Conservation (phyloP, 2,797 vertebrate species). For the Botia almorhae region DNA sequence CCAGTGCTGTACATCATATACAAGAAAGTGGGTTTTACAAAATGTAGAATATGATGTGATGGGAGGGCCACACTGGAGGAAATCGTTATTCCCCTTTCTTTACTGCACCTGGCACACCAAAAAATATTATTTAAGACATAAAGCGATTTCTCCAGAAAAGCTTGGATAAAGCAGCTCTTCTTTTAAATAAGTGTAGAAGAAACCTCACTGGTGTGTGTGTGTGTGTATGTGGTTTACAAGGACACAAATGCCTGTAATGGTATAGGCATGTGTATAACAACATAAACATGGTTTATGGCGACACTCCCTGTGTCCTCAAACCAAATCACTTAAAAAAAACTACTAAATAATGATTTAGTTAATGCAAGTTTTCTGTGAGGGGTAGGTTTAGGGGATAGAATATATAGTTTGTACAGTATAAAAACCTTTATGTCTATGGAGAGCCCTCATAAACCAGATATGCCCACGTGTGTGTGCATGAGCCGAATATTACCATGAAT, state of each 20-base stretch:
- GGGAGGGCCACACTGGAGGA: background rate
- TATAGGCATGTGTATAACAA: no score
- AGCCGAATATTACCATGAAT: conserved; percentile 24
- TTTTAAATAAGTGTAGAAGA: background rate
- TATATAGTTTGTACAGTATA: no score
- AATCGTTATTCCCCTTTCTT: background rate
- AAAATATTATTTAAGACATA: conserved; percentile 26
- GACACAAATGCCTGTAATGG: no score
- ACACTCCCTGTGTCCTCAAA: no score
- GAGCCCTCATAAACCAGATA: no score
- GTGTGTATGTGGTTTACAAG: background rate
- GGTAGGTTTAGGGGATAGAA: no score
- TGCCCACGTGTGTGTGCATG: background rate
- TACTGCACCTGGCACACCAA: background rate
- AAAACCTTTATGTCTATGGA: no score
- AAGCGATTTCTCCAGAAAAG: conserved; percentile 6
- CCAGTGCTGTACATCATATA: background rate
- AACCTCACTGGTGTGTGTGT: background rate
- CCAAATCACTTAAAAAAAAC: no score
- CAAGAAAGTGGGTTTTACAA: conserved; percentile 12
- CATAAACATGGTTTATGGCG: no score
- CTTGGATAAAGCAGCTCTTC: background rate
- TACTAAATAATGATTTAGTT: no score
- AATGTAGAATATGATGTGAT: background rate
- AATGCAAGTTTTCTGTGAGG: no score